Conservation (phyloP, 2,888 invertebrate species). For the Diploptera punctata region DNA sequence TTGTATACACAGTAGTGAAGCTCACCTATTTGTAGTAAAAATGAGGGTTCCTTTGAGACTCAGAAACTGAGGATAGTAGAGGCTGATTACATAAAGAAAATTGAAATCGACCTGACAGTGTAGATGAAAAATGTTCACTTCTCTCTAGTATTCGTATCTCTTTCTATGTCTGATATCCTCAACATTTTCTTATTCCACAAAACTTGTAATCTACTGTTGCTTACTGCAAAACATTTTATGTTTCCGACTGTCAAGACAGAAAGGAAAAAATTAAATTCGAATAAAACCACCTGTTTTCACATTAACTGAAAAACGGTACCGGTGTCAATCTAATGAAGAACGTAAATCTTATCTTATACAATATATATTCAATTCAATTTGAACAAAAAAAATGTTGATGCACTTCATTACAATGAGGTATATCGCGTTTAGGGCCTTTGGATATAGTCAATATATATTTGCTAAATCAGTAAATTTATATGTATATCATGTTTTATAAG, state of each 20-base stretch:
- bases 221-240: background rate
- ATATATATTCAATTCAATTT: too few relatives aligned
- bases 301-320: too few relatives aligned
- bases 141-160: background rate
- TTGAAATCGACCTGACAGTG: conserved; percentile 35
- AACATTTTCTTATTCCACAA: background rate
- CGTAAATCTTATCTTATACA: too few relatives aligned
- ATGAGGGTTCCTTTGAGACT: conserved; percentile 38
- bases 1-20: background rate
- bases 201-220: background rate
- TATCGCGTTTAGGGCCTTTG: too few relatives aligned
- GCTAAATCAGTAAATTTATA: too few relatives aligned
- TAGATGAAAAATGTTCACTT: conserved; percentile 32
- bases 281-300: background rate
- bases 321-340: too few relatives aligned
- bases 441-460: too few relatives aligned
- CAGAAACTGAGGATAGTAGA: conserved; percentile 20
- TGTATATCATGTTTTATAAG: too few relatives aligned
- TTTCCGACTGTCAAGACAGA: background rate
- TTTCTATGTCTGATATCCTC: background rate
- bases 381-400: too few relatives aligned
- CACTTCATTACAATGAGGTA: too few relatives aligned
- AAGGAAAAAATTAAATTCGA: conserved; percentile 21
- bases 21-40: background rate
- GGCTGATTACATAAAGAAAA: conserved; percentile 39